A percentile compares a stretch with the other conserved stretches of the same genome.
Conservation (phyloP, 1,140 invertebrate species). For the Danaus melanippus region DNA sequence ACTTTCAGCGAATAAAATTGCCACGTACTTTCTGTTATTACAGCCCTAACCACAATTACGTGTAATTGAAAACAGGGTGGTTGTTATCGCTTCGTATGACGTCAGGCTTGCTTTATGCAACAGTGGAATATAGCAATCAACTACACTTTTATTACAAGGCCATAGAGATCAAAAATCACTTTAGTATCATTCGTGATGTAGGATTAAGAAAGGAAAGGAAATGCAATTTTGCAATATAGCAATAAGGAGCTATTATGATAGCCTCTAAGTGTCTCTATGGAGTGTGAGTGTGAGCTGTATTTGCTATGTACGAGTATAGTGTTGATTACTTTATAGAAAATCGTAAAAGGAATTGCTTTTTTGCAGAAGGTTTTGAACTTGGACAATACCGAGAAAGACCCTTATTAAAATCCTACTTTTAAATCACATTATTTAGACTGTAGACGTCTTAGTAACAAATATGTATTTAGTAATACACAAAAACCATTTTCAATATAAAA, state of each 20-base stretch:
- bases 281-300: slow-evolving; percentile 9
- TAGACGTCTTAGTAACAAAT: too few species aligned
- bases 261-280: slow-evolving; percentile 13
- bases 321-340: too few species aligned
- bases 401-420: too few species aligned
- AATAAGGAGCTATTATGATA: slow-evolving; percentile 14
- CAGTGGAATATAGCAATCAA: slow-evolving; percentile 18
- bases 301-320: not conserved
- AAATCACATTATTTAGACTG: too few species aligned
- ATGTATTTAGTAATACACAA: too few species aligned
- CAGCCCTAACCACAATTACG: slow-evolving; percentile 54
- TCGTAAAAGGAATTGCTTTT: too few species aligned
- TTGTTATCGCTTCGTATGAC: slow-evolving; percentile 45
- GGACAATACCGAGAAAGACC: too few species aligned
- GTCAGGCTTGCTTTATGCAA: slow-evolving; percentile 30
- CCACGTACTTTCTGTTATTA: slow-evolving; percentile 38
- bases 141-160: slow-evolving; percentile 4
- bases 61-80: slow-evolving; percentile 60
- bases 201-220: not conserved
- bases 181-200: slow-evolving; percentile 3
- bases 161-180: slow-evolving; percentile 7
- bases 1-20: slow-evolving; percentile 46
- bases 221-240: slow-evolving; percentile 15
- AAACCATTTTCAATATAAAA: too few species aligned
- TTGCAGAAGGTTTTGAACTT: too few species aligned